These are phyloP conservation scores for Gambusia holbrooki DNA, from an alignment of 2,113 vertebrate genomes.

Conservation along the genomic window DNA sequence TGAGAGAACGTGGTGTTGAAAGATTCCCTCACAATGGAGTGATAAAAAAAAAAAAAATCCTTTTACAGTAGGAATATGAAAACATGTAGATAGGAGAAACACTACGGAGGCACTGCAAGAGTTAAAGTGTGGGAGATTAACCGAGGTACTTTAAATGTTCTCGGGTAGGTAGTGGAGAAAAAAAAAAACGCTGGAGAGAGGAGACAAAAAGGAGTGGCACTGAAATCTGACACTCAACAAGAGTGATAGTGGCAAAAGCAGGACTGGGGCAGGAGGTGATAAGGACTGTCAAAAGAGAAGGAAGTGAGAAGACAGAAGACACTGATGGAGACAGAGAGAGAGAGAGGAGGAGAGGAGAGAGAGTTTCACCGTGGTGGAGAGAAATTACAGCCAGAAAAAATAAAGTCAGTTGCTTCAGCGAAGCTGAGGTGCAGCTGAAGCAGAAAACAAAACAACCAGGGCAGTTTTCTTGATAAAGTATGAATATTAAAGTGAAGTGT, in stretches of 20 bases:
- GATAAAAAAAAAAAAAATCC: too few relatives aligned
- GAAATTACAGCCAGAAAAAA: not conserved
- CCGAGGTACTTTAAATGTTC: not conserved
- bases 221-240: conserved; percentile 20
- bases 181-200: conserved; percentile 13
- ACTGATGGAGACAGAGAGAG: too few relatives aligned
- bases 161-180: not conserved
- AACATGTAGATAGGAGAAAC: not conserved
- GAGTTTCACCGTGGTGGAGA: conserved; percentile 5
- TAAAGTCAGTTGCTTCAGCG: conserved; percentile 24
- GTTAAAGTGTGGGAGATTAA: not conserved
- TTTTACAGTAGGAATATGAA: not conserved
- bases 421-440: conserved; percentile 5
- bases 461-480: not conserved
- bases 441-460: not conserved
- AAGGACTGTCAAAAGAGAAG: conserved; percentile 25
- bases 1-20: too few relatives aligned
- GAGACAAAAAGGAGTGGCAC: conserved; percentile 7
- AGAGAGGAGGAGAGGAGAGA: not conserved
- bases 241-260: not conserved
- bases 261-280: not conserved
- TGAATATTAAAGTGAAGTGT: conserved; percentile 3
- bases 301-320: not conserved
- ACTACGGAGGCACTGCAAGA: not conserved
- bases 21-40: not conserved